These are phyloP conservation scores for Lophius americanus DNA, from an alignment of 2,797 vertebrate genomes.

Conservation along the genomic window DNA sequence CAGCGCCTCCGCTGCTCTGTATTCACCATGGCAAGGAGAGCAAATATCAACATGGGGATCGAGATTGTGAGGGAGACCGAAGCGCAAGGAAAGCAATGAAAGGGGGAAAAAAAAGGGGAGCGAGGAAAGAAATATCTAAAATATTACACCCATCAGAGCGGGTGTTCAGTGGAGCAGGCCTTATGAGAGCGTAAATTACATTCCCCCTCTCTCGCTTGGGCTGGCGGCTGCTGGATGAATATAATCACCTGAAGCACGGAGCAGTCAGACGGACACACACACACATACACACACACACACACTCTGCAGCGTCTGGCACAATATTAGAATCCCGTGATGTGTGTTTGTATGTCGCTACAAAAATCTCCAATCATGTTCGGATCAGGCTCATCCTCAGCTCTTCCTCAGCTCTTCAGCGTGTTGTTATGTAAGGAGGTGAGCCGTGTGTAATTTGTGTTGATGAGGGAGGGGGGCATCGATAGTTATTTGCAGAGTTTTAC, in stretches of 20 bases:
- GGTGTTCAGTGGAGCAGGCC: slow-evolving; percentile 69
- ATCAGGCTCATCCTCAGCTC: slow-evolving; percentile 38
- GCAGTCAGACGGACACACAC: slow-evolving; percentile 35
- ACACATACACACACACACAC: background rate
- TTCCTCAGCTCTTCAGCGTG: slow-evolving; percentile 22
- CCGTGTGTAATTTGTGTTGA: slow-evolving; percentile 54
- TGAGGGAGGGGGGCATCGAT: slow-evolving; percentile 43
- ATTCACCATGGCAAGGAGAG: slow-evolving; percentile 65
- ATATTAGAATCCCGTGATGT: slow-evolving; percentile 38
- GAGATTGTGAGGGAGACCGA: slow-evolving; percentile 38
- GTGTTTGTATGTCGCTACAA: slow-evolving; percentile 49
- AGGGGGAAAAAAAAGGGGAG: slow-evolving; percentile 24
- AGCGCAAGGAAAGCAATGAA: slow-evolving; percentile 36
- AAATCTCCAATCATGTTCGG: slow-evolving; percentile 48
- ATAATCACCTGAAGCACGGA: slow-evolving; percentile 61
- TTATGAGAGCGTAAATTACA: slow-evolving; percentile 79
- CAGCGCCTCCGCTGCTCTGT: slow-evolving; percentile 60
- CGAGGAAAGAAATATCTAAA: slow-evolving; percentile 58
- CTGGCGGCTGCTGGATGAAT: slow-evolving; percentile 66
- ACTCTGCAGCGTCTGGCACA: slow-evolving; percentile 45
- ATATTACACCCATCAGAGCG: slow-evolving; percentile 70
- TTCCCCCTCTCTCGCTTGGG: slow-evolving; percentile 66
- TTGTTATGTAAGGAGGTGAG: slow-evolving; percentile 63
- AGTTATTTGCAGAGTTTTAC: slow-evolving; percentile 39
- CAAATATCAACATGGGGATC: slow-evolving; percentile 60